Evolutionary conservation across 2,888 invertebrate species (phyloP), one percentile per base, ranked within the genome.

Genomic region (Arrhopalites spinosus): DNA sequence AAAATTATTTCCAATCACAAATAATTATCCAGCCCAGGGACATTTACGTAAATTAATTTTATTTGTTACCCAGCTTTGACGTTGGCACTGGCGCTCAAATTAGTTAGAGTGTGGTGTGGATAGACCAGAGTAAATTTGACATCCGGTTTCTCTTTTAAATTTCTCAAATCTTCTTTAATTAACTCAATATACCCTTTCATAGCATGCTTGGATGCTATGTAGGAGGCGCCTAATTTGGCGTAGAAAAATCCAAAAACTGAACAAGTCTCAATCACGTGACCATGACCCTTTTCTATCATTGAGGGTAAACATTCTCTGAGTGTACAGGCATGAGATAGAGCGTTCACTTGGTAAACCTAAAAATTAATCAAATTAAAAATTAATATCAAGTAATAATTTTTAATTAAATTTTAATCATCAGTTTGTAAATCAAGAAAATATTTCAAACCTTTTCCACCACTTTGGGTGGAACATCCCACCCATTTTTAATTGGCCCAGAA

Each of bases 211-310:
- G 63, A 63, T 2, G 11, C 63, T 8, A 27, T 27, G 23, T 63
- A 63, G 5, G 63, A 17, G 2, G 63, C 2, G 3, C 29, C 63
- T 5, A 8, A 7, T 17, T 17, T 17, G 3, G 7, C 15, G 11
- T 3, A 20, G 7, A 25, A 5, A 3, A 63, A 20, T 27, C 27
- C 63, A 27, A 63, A 7, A 2, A 63, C 7, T 3, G 63, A 63
- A 23, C 63, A 63, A 17, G 63, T 63, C 20, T 63, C 11, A 25
- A 63, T 29, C 7, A 63, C 63, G 17, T 63, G 63, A 8, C 63
- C 63, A 8, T 23, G 2, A 3, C 29, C 63, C 8, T 23, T 20
- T 17, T 3, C 17, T 5, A 63, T 63, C 63, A 63, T 63, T 8
- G 63, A 25, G 3, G 63, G 63, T 15, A 63, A 15, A 27, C 7